Base-by-base conservation (phyloP, 1,140 invertebrate genomes). In the Penaeus chinensis region DNA sequence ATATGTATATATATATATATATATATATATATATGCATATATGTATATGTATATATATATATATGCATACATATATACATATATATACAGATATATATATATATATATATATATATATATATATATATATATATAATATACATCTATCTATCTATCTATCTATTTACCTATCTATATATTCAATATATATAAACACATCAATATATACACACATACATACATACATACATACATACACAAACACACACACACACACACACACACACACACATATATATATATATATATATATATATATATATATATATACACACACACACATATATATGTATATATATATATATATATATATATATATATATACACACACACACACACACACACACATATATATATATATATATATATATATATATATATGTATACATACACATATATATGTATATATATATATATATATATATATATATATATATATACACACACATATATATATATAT, bases 231-330 rank as follows among this genome's bases (percentile, higher is more conserved):
- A 74, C 32, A 27, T 71, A 71, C 27, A 27, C 27, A 27, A 27
- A 71, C 27, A 71, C 22, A 27, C 27, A 71, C 27, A 71, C 22
- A 27, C 10, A 54, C 4, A 71, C 24, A 71, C 24, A 71, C n/a
- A n/a, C n/a, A n/a, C n/a, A n/a, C n/a, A n/a, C n/a, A n/a, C n/a
- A 71, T 71, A 71, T 71, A 71, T 71, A 24, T 32, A 74, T 74
- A 27, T 74, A 74, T 74, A 27, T 74, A 19, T 74, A 32, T 74
- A 74, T 74, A 74, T 74, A 32, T 24, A 32, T 74, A 74, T 74
- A 27, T 71, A 71, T 71, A 27, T 71, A 27, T 71, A 71, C 27
- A 71, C 22, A 27, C 27, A 71, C 27, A 71, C 22, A 27, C 10
- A 54, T 13, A n/a, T 13, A 32, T 3, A 71, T 8, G 27, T 19